Evolutionary conservation across 2,888 invertebrate species (phyloP).

Genomic region (Cerastis leucographa): DNA sequence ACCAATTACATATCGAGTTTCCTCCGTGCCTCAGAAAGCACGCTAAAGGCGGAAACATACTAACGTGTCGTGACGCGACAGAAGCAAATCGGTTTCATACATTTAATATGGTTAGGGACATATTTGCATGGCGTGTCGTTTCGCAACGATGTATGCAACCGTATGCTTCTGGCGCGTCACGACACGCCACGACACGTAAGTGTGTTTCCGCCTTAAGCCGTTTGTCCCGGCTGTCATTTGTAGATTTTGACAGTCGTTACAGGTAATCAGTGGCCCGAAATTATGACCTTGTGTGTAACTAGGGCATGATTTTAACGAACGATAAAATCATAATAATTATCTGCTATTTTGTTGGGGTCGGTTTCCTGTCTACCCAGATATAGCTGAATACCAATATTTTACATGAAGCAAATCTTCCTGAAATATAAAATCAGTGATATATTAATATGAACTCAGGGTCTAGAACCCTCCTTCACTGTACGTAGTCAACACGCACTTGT

Average conservation of each 20-base stretch:
- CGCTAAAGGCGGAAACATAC: too few relatives aligned
- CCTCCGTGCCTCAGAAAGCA: not conserved
- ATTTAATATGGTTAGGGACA: too few relatives aligned
- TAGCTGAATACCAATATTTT: not conserved
- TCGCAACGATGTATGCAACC: too few relatives aligned
- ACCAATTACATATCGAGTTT: not conserved
- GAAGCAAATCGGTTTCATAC: too few relatives aligned
- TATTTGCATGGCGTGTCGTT: too few relatives aligned
- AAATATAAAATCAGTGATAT: not conserved
- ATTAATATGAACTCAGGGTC: not conserved
- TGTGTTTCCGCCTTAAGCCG: too few relatives aligned
- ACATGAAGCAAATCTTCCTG: not conserved
- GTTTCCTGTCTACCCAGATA: not conserved
- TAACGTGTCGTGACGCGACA: too few relatives aligned
- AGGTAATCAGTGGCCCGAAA: not conserved
- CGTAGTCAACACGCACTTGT: not conserved
- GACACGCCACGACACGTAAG: too few relatives aligned
- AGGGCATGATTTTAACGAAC: not conserved
- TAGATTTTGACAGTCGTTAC: not conserved
- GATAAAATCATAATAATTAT: not conserved
- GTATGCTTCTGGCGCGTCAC: too few relatives aligned
- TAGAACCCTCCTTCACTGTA: not conserved
- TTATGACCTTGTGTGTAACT: not conserved
- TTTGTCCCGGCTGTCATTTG: not conserved
- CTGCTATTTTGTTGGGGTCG: not conserved